Conservation (phyloP, 2,113 vertebrate genomes). For the Erpornis zantholeuca region DNA sequence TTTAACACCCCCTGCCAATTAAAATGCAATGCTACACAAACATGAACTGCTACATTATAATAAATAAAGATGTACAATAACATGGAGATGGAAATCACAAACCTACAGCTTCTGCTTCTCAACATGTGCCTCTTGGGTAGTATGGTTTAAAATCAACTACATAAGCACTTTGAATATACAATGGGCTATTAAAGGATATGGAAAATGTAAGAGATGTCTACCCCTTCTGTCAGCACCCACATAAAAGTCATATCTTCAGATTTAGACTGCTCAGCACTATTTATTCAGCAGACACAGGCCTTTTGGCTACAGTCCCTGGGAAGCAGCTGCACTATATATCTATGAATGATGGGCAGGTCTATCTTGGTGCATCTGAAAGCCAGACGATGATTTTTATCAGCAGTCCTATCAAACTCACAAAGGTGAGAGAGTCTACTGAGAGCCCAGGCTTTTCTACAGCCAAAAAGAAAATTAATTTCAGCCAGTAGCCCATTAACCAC, state of each 20-base stretch:
- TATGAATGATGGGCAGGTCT: not conserved
- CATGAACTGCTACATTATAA: not conserved
- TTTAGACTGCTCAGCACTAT: not conserved
- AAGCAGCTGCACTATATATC: not conserved
- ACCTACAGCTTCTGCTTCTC: not conserved
- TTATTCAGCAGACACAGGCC: not conserved
- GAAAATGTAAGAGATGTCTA: not conserved
- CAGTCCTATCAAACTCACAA: not conserved
- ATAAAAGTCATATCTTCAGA: not conserved
- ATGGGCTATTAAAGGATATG: not conserved
- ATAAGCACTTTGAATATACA: not conserved
- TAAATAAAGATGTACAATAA: not conserved
- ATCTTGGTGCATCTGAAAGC: not conserved
- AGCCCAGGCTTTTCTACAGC: not conserved
- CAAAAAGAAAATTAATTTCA: not conserved
- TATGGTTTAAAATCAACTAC: not conserved
- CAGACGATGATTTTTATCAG: not conserved
- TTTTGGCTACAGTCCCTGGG: not conserved
- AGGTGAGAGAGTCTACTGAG: not conserved
- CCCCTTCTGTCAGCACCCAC: not conserved
- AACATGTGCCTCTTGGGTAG: fast-evolving
- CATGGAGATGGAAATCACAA: not conserved
- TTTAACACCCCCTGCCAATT: not conserved
- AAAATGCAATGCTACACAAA: not conserved
- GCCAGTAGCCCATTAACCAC: not conserved